Conservation (phyloP, 2,888 invertebrate genomes). For the Idaea aversata region DNA sequence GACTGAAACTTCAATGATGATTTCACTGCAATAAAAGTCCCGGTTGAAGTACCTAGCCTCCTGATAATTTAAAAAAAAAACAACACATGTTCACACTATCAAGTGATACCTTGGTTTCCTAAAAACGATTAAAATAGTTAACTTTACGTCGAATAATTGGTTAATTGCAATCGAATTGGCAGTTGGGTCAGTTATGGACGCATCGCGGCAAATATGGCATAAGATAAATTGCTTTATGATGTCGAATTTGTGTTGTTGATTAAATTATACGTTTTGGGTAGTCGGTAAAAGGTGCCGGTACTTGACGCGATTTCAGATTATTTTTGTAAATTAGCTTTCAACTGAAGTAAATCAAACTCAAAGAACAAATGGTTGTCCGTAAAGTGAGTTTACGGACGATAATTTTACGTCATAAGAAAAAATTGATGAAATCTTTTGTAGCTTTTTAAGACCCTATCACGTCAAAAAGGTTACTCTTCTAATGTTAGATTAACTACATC, state of each 20-base stretch:
- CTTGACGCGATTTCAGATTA: neutral
- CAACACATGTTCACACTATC: conserved; percentile 52
- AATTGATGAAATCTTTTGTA: too few relatives aligned
- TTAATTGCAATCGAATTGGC: conserved; percentile 43
- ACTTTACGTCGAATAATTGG: conserved; percentile 42
- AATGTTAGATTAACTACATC: too few relatives aligned
- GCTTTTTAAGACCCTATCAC: too few relatives aligned
- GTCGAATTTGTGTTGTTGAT: conserved; percentile 27
- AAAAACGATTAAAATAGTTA: conserved; percentile 39
- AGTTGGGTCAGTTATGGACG: conserved; percentile 29
- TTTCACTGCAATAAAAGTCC: conserved; percentile 48
- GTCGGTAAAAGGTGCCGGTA: conserved; percentile 9
- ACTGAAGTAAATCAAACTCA: neutral
- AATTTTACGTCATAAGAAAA: too few relatives aligned
- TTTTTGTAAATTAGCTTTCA: neutral
- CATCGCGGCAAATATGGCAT: conserved; percentile 35
- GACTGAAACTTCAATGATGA: conserved; percentile 41
- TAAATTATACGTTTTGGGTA: conserved; percentile 25
- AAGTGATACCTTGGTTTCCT: conserved; percentile 35
- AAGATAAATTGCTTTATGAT: conserved; percentile 34
- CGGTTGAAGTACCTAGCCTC: conserved; percentile 56
- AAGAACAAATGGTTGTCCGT: too few relatives aligned
- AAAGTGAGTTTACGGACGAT: too few relatives aligned
- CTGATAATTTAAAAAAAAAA: conserved; percentile 32
- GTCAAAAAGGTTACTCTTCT: too few relatives aligned